Base-by-base conservation (phyloP, 2,797 vertebrate genomes). In the Anguilla megastoma region DNA sequence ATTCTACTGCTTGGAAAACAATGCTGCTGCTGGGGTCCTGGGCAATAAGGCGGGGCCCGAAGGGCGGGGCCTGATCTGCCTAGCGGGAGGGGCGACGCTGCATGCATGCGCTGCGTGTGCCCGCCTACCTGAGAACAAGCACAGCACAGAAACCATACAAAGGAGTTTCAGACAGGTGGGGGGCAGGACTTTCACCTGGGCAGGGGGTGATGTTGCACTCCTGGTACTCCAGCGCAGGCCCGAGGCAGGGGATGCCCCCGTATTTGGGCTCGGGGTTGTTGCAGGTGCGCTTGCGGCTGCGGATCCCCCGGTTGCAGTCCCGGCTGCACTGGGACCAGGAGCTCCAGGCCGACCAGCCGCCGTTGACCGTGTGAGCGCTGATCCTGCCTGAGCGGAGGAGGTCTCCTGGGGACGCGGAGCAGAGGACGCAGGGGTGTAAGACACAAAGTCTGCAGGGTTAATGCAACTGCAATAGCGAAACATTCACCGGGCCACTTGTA, bases 201-300 rank as follows among this genome's bases (percentile, higher is more conserved):
- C 98, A 99, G 30, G 98, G 98, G 27, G 98, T 95, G 90, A 98
- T 96, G 94, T 99, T 99, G 91, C 98, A 99, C 90, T 99, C 98
- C 91, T 99, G 98, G 90, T 98, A 99, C 90, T 99, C 98, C 86
- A 98, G 95, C 0, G 97, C 95, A 0, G 97, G 93, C 1, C 98
- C 98, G 0, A 97, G 92, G 91, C 98, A 99, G 50, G 97, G 96
- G 91, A 98, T 94, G 3, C 98, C 98, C 18, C 98, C 98, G 0
- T 97, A 97, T 88, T 96, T 98, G 88, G 98, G 98, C 92, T 99
- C 98, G 0, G 98, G 98, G 88, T 96, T 99, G 90, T 95, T 98
- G 94, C 98, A 99, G 54, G 96, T 96, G 1, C 98, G 96, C 93
- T 98, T 99, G 50, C 98, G 96, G 89, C 95, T 98, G 83, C 98